Evolutionary conservation across 2,888 invertebrate species (phyloP).

Genomic region (Tigriopus californicus): DNA sequence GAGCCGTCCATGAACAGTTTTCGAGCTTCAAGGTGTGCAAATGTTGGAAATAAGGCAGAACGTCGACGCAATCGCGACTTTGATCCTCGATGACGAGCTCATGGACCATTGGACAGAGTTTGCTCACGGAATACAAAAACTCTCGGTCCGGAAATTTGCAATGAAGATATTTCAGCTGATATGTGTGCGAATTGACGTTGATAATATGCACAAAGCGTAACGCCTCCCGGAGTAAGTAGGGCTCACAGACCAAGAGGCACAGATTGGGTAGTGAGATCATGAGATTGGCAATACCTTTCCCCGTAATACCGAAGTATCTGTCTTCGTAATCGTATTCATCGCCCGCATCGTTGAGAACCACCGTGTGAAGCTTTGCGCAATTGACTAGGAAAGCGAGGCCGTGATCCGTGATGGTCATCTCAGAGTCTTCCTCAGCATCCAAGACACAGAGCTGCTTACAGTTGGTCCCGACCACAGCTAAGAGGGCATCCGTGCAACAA

Average conservation of each 20-base stretch:
- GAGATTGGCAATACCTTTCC: constrained; percentile 3
- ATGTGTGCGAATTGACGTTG: not conserved
- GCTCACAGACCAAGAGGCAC: not conserved
- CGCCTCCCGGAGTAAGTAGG: not conserved
- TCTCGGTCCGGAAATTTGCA: not conserved
- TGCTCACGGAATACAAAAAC: not conserved
- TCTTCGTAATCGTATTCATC: constrained; percentile 13
- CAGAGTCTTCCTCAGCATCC: constrained; percentile 9
- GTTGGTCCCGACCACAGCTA: not conserved
- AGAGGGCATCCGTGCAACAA: not conserved
- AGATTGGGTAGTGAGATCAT: not conserved
- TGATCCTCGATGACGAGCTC: not conserved
- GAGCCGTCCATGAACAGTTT: not conserved
- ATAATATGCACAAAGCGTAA: not conserved
- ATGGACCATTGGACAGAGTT: not conserved
- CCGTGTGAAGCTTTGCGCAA: not conserved
- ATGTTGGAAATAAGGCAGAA: not conserved
- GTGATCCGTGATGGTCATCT: not conserved
- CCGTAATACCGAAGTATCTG: constrained; percentile 7
- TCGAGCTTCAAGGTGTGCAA: not conserved
- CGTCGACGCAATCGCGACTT: not conserved
- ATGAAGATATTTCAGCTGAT: not conserved
- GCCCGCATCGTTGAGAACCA: constrained; percentile 5
- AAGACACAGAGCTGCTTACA: not conserved
- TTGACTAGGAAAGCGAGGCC: not conserved